Conservation (phyloP, 2,888 invertebrate genomes). For the Ariolimax columbianus region DNA sequence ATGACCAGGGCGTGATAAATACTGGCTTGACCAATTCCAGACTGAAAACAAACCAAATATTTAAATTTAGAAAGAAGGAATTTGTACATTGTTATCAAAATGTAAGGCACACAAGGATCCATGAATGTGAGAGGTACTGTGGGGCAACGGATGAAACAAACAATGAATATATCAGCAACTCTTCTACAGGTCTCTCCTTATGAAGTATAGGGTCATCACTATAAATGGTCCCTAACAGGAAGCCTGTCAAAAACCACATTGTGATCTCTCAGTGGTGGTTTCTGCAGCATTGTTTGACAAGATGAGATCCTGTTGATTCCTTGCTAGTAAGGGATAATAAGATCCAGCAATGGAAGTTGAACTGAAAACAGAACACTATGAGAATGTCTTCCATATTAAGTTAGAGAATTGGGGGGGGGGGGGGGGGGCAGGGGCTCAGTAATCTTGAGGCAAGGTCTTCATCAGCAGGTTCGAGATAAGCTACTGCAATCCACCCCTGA, state of each 20-base stretch:
- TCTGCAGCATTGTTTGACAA: background rate
- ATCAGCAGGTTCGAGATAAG: no score
- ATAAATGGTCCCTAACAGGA: background rate
- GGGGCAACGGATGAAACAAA: background rate
- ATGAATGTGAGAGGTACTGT: no score
- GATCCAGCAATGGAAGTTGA: no score
- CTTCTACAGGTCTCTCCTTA: background rate
- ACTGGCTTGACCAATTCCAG: slow-evolving; percentile 84
- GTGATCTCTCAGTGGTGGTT: background rate
- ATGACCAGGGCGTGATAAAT: slow-evolving; percentile 99
- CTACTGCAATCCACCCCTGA: no score
- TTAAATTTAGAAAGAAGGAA: background rate
- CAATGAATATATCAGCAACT: background rate
- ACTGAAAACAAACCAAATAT: slow-evolving; percentile 58
- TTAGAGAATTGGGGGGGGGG: no score
- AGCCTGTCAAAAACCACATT: background rate
- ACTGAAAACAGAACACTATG: no score
- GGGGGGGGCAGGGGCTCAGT: no score
- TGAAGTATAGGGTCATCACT: background rate
- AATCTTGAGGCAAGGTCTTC: no score
- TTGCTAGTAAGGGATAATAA: no score
- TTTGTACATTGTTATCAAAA: background rate
- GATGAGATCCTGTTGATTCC: no score
- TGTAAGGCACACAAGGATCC: background rate
- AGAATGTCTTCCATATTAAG: no score